These are phyloP conservation scores for Apamea anceps DNA, from an alignment of 2,888 invertebrate species.

Conservation along the genomic window DNA sequence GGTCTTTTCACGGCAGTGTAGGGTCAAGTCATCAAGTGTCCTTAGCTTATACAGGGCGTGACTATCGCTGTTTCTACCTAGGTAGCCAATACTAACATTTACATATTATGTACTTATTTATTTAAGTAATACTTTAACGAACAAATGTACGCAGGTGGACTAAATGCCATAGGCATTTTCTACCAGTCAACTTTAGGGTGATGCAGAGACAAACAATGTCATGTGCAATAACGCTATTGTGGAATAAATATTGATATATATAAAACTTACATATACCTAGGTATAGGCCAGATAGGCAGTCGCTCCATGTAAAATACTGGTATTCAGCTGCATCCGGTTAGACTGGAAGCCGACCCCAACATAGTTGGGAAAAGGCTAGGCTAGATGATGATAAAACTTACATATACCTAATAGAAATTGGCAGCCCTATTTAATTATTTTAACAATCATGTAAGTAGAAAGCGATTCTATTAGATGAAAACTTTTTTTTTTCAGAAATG, in stretches of 20 bases:
- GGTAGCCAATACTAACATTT: background rate
- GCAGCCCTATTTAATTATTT: constrained; percentile 1
- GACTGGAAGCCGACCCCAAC: too few species aligned
- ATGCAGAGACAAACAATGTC: background rate
- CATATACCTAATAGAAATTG: background rate
- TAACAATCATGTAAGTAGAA: constrained; percentile 9
- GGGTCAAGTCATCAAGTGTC: background rate
- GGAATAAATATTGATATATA: too few species aligned
- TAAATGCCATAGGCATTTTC: background rate
- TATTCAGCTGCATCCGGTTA: too few species aligned
- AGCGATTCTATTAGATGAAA: background rate
- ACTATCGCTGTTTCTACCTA: background rate
- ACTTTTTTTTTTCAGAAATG: background rate
- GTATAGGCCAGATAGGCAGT: too few species aligned
- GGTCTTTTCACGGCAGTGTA: background rate
- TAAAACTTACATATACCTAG: too few species aligned
- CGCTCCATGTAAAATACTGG: too few species aligned
- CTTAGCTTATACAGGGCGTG: background rate
- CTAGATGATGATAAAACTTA: too few species aligned
- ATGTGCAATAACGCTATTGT: too few species aligned
- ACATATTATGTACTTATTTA: background rate
- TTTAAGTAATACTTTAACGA: background rate
- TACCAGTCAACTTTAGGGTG: background rate
- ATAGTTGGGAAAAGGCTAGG: too few species aligned
- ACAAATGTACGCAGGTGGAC: background rate